These are phyloP conservation scores for Percina caprodes DNA, from an alignment of 2,113 vertebrate genomes.

Conservation along the genomic window DNA sequence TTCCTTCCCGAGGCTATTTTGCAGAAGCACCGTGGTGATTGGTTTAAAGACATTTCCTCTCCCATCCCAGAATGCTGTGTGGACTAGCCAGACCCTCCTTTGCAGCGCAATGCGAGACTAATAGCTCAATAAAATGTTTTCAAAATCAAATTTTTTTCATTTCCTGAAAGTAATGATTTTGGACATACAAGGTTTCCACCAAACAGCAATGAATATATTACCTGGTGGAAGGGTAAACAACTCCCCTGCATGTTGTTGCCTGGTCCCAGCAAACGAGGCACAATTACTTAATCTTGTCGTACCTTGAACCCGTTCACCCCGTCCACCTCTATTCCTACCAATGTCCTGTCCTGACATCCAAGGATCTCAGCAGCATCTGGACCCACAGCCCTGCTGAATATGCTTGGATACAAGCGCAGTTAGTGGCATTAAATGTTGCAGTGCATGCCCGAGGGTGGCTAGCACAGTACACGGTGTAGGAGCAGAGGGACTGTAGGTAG, in stretches of 20 bases:
- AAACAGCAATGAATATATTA: too few relatives aligned
- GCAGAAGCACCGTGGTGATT: too few relatives aligned
- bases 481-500: slow-evolving; percentile 8
- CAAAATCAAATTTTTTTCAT: too few relatives aligned
- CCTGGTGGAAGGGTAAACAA: background rate
- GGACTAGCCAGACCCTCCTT: too few relatives aligned
- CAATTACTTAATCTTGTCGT: background rate
- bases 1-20: too few relatives aligned
- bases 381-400: slow-evolving; percentile 17
- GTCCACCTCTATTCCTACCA: background rate
- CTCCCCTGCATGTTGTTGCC: background rate
- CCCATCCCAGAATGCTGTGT: too few relatives aligned
- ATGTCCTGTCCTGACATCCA: slow-evolving; percentile 14
- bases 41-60: too few relatives aligned
- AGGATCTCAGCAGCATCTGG: background rate
- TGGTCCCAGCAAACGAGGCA: background rate
- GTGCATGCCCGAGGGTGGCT: background rate
- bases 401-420: slow-evolving; percentile 13
- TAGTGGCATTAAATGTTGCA: slow-evolving; percentile 11
- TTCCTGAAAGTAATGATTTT: too few relatives aligned
- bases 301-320: slow-evolving; percentile 16
- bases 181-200: too few relatives aligned
- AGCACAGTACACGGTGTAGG: background rate
- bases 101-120: too few relatives aligned
- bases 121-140: too few relatives aligned